Conservation (phyloP, 2,113 vertebrate species). For the Prunella himalayana region DNA sequence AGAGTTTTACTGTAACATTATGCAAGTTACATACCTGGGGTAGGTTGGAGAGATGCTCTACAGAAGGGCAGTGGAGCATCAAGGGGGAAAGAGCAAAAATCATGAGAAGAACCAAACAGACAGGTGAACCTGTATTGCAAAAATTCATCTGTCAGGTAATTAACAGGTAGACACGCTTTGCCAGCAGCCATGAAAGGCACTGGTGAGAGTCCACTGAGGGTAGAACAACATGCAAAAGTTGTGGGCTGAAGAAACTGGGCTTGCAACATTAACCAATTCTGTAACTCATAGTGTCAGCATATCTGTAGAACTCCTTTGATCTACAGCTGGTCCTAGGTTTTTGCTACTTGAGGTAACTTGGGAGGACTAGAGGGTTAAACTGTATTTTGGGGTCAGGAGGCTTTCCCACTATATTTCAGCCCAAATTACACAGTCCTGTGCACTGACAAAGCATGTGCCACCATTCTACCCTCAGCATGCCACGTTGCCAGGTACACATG, state of each 20-base stretch:
- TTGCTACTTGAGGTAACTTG: not conserved
- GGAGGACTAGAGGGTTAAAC: not conserved
- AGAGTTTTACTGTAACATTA: too few species aligned
- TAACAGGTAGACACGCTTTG: not conserved
- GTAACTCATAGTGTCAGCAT: not conserved
- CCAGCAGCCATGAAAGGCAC: not conserved
- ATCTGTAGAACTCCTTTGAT: not conserved
- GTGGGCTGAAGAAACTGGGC: not conserved
- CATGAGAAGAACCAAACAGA: not conserved
- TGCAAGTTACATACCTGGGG: too few species aligned
- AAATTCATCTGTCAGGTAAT: not conserved
- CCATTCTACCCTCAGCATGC: not conserved
- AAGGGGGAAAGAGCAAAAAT: not conserved
- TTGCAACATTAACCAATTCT: not conserved
- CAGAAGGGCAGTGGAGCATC: not conserved
- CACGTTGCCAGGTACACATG: not conserved
- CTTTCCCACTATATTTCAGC: not conserved
- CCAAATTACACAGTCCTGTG: fast-evolving
- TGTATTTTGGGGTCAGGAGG: not conserved
- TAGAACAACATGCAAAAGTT: not conserved
- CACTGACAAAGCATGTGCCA: not conserved
- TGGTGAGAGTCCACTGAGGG: not conserved
- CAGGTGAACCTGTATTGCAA: not conserved
- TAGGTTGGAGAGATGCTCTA: not conserved
- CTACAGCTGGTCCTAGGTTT: not conserved